These are phyloP conservation scores for Sardina pilchardus DNA, from an alignment of 2,113 vertebrate species.

Conservation along the genomic window DNA sequence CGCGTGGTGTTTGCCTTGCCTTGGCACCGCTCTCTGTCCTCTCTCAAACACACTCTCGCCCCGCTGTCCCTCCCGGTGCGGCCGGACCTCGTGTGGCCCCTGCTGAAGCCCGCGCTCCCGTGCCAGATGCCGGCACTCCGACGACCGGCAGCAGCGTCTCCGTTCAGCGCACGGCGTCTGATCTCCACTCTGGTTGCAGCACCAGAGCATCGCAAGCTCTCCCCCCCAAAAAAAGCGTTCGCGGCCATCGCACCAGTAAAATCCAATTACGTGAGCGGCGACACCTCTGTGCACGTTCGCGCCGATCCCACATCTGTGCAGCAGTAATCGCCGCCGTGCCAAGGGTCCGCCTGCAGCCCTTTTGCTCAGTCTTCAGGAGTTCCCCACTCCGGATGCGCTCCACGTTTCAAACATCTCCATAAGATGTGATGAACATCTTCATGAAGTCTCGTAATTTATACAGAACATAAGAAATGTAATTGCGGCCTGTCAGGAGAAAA, in stretches of 20 bases:
- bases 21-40: background rate
- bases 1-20: background rate
- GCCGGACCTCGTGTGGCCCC: background rate
- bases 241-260: background rate
- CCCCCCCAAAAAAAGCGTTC: background rate
- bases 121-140: background rate
- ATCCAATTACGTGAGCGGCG: background rate
- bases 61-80: background rate
- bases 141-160: too few relatives aligned
- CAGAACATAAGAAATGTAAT: background rate
- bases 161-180: too few relatives aligned
- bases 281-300: background rate
- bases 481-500: background rate
- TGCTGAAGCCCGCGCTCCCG: background rate
- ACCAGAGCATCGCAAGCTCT: too few relatives aligned
- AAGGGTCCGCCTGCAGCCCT: background rate
- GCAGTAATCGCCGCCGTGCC: background rate
- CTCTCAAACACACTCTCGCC: background rate
- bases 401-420: background rate
- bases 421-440: conserved; percentile 2
- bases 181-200: background rate
- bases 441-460: background rate
- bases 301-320: background rate
- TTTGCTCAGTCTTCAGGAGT: background rate
- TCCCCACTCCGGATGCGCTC: background rate